Percentiles rank a stretch among this genome's conserved stretches.
Evolutionary conservation across 2,797 vertebrate genomes (phyloP).

Genomic region (Crenichthys baileyi): DNA sequence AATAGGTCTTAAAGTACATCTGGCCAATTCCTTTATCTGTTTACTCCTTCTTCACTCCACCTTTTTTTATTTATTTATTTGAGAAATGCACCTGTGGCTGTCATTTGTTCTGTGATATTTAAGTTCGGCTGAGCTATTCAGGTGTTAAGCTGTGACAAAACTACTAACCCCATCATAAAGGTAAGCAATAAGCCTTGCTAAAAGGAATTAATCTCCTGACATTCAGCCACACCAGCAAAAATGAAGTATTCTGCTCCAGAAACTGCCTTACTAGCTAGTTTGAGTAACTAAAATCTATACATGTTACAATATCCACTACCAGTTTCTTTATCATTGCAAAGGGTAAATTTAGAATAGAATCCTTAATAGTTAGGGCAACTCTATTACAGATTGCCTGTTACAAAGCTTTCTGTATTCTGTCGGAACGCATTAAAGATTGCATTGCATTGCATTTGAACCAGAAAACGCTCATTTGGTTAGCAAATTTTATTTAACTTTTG

Average conservation of each 20-base stretch:
- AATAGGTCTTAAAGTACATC: too few species aligned
- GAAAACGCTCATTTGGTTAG: neutral
- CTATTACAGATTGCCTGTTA: neutral
- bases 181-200: too few species aligned
- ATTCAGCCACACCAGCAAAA: neutral
- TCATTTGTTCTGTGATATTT: too few species aligned
- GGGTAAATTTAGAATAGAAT: neutral
- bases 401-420: neutral
- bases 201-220: too few species aligned
- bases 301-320: neutral
- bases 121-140: too few species aligned
- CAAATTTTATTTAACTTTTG: neutral
- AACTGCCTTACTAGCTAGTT: neutral
- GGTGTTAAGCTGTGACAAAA: too few species aligned
- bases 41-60: too few species aligned
- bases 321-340: neutral
- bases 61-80: too few species aligned
- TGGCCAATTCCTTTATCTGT: too few species aligned
- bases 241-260: neutral
- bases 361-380: neutral
- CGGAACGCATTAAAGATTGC: neutral
- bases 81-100: too few species aligned
- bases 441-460: neutral
- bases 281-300: neutral
- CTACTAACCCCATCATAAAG: too few species aligned